Percentiles rank a stretch among this genome's conserved stretches.
Evolutionary conservation across 2,113 vertebrate genomes (phyloP).

Genomic region (Lasiurus cinereus): DNA sequence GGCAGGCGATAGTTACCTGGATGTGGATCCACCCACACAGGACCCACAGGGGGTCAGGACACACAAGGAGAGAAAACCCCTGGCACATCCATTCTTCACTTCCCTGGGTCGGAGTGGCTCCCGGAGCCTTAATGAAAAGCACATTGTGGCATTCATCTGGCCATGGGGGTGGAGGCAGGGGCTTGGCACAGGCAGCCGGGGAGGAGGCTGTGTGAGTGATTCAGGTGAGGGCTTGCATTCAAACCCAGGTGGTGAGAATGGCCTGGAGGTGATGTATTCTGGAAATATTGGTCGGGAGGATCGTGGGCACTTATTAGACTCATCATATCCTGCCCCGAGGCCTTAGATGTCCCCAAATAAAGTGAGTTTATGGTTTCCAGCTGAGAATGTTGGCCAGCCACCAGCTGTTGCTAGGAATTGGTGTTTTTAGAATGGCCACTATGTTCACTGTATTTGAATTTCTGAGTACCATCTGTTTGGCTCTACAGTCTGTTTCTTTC

Average conservation of each 20-base stretch:
- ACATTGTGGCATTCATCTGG: background rate
- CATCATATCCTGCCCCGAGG: constrained; percentile 73
- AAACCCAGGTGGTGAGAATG: constrained; percentile 41
- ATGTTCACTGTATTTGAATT: constrained; percentile 42
- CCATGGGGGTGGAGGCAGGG: background rate
- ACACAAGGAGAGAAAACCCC: background rate
- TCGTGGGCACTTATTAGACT: constrained; percentile 46
- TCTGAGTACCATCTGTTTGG: constrained; percentile 61
- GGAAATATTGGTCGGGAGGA: constrained; percentile 55
- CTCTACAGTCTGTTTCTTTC: constrained; percentile 32
- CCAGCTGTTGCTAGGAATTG: constrained; percentile 73
- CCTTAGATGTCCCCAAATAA: constrained; percentile 74
- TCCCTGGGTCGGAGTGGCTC: background rate
- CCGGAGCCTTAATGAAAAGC: background rate
- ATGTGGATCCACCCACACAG: background rate
- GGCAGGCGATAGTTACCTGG: no score
- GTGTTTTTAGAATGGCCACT: constrained; percentile 59
- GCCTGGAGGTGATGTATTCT: constrained; percentile 58
- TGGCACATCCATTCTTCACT: background rate
- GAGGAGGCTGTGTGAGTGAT: background rate
- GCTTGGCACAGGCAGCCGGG: rapidly evolving
- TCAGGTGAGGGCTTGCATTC: constrained; percentile 41
- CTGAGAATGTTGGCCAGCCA: constrained; percentile 69
- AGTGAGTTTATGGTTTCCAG: constrained; percentile 77
- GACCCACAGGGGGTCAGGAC: background rate